Base-by-base conservation (phyloP, 2,888 invertebrate species). In the Falcaria lacertinaria region DNA sequence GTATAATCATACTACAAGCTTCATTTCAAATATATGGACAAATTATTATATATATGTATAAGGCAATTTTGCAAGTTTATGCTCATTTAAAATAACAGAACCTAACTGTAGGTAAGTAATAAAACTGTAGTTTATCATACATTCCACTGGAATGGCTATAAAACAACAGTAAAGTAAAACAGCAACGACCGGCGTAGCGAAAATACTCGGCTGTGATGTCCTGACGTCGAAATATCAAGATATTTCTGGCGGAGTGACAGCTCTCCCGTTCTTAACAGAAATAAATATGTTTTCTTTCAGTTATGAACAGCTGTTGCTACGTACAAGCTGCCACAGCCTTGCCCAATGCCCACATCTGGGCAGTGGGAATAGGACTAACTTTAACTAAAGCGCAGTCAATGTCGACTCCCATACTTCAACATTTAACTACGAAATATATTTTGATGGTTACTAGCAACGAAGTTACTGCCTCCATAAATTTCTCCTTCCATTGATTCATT, bases 231-330 rank as follows among this genome's bases (percentile, higher is more conserved):
- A n/a, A n/a, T n/a, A n/a, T n/a, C 66, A 57, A 51, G 57, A 61
- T 74, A 69, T 71, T 76, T 61, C 75, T 84, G 86, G 86, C 82
- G 44, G 43, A 52, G 71, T 75, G 78, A 72, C 83, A 80, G 77
- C 57, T 59, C 64, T 64, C 60, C 57, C 74, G 72, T 74, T 77
- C 22, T 37, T 69, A 67, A 68, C 76, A 54, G 69, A 83, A 82
- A 83, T 83, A 79, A 80, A 69, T 63, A 48, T 58, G 58, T 66
- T 67, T 65, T 64, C 60, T 67, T 65, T 64, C 60, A 54, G 61
- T 64, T 52, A 61, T 50, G 48, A 69, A 67, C 74, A 72, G 73
- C 68, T 73, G 70, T 64, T 62, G 54, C 57, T 56, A 50, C 46
- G 39, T 37, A 19, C 19, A n/a, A 3, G 22, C 14, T 25, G 19